These are phyloP conservation scores for Urocynchramus pylzowi DNA, from an alignment of 2,113 vertebrate genomes.

Conservation along the genomic window DNA sequence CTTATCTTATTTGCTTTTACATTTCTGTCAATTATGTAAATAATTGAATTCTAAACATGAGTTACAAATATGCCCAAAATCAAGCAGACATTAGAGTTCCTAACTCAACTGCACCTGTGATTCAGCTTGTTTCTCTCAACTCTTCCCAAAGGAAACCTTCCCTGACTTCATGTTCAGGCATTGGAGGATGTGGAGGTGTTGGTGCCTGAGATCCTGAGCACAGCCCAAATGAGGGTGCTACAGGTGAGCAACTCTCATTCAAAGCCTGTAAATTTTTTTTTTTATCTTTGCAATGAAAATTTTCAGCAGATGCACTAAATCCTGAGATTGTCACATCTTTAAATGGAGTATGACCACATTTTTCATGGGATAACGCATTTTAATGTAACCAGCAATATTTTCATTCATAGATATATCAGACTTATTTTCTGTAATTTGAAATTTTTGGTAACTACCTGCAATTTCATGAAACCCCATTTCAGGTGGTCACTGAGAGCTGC, in stretches of 20 bases:
- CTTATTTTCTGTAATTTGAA: neutral
- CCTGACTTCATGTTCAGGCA: rapidly evolving
- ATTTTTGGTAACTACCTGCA: neutral
- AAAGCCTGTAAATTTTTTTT: neutral
- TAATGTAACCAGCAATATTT: neutral
- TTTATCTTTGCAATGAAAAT: neutral
- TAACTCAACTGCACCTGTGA: neutral
- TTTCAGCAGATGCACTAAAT: neutral
- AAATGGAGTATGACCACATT: neutral
- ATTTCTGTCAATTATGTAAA: neutral
- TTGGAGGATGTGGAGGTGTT: neutral
- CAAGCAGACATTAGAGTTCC: neutral
- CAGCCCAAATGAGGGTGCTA: neutral
- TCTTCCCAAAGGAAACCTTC: neutral
- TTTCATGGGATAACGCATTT: neutral
- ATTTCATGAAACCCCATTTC: neutral
- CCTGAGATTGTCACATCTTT: neutral
- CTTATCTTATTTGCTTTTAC: neutral
- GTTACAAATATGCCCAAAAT: neutral
- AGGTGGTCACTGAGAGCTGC: neutral
- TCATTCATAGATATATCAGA: neutral
- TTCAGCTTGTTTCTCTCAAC: neutral
- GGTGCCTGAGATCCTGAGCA: neutral
- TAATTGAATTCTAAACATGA: neutral
- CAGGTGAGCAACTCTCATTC: neutral